Evolutionary conservation across 2,797 vertebrate genomes (phyloP).

Genomic region (Varecia variegata): DNA sequence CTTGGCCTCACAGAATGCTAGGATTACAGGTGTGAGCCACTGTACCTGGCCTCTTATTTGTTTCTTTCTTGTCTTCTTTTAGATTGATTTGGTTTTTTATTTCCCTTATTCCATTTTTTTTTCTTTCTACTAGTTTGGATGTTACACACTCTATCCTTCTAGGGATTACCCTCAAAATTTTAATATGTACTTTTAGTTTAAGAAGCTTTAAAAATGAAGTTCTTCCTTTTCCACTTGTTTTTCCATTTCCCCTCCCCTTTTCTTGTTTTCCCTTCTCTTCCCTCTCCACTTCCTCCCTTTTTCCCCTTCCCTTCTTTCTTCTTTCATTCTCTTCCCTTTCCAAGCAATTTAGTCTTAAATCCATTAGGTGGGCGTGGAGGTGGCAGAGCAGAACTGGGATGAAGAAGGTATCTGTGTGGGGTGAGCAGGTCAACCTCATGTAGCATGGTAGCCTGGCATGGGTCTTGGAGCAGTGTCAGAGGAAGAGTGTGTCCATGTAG

Average conservation of each 20-base stretch:
- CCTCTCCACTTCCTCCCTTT: neutral
- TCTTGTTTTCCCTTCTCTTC: neutral
- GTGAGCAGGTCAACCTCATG: neutral
- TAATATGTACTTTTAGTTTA: neutral
- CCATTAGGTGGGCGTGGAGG: neutral
- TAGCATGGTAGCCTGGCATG: neutral
- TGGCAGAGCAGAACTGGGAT: neutral
- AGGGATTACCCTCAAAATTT: neutral
- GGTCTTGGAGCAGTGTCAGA: neutral
- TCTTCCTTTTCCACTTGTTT: neutral
- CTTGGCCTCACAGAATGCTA: neutral
- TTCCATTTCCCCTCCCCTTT: neutral
- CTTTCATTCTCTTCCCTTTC: neutral
- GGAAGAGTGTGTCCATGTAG: too few relatives aligned
- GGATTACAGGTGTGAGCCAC: neutral
- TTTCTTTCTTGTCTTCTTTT: neutral
- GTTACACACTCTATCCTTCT: neutral
- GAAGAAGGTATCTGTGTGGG: neutral
- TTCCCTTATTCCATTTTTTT: neutral
- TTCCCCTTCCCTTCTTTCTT: neutral
- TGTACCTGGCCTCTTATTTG: neutral
- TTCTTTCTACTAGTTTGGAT: neutral
- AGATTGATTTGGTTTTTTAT: neutral
- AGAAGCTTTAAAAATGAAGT: neutral
- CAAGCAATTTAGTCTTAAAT: neutral